Evolutionary conservation across 2,113 vertebrate genomes (phyloP).

Genomic region (Hypanus sabinus): DNA sequence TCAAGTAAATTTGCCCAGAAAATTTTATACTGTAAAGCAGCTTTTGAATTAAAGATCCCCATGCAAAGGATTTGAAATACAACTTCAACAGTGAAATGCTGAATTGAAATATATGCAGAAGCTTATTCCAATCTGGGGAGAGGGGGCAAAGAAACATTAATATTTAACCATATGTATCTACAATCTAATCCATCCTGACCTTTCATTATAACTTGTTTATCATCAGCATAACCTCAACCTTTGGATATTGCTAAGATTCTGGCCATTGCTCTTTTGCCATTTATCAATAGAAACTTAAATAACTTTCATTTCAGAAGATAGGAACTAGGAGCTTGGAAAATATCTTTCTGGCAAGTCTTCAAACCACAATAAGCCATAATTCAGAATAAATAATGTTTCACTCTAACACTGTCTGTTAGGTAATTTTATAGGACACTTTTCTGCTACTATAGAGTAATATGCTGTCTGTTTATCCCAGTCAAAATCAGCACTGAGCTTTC

Average conservation of each 20-base stretch:
- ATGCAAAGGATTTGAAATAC: not conserved
- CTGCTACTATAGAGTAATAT: not conserved
- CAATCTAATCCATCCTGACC: not conserved
- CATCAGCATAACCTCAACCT: not conserved
- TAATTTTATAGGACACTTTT: not conserved
- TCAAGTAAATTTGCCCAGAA: not conserved
- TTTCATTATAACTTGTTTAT: not conserved
- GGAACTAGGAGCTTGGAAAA: not conserved
- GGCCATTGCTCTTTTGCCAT: not conserved
- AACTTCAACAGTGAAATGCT: not conserved
- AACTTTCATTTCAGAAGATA: not conserved
- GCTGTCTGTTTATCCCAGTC: not conserved
- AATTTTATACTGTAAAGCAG: not conserved
- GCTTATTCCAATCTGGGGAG: no score
- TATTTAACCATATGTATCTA: not conserved
- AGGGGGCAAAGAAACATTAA: not conserved
- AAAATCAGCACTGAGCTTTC: constrained; percentile 14
- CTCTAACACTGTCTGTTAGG: not conserved
- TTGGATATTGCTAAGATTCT: constrained; percentile 1
- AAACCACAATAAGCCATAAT: not conserved
- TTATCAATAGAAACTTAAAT: not conserved
- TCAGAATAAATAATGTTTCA: constrained; percentile 22
- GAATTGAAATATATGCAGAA: constrained; percentile 15
- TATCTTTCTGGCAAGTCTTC: constrained; percentile 22
- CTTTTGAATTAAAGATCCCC: not conserved